Evolutionary conservation across 2,113 vertebrate genomes (phyloP).

Genomic region (Chunga burmeisteri): DNA sequence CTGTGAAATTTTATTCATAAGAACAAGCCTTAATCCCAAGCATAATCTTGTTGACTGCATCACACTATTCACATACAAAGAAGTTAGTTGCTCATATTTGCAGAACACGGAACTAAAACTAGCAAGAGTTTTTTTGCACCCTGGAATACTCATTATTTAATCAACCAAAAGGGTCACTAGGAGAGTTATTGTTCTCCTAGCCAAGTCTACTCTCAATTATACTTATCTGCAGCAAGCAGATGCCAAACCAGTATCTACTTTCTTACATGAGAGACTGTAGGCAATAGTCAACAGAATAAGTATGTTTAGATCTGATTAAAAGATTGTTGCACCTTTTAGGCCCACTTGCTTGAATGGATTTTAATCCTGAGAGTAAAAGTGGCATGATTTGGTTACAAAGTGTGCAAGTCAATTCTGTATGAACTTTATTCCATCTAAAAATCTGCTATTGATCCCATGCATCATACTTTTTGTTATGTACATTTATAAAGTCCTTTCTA

Average conservation of each 20-base stretch:
- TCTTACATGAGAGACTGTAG: background rate
- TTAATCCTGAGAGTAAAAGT: background rate
- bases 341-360: background rate
- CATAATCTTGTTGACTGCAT: background rate
- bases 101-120: background rate
- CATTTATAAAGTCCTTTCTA: constrained; percentile 10
- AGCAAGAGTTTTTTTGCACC: background rate
- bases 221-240: background rate
- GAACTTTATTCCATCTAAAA: background rate
- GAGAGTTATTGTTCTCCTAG: background rate
- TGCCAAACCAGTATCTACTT: background rate
- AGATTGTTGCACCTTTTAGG: background rate
- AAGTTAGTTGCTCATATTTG: background rate
- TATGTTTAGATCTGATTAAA: background rate
- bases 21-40: background rate
- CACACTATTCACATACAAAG: background rate
- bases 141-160: background rate
- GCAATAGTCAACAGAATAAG: background rate
- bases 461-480: background rate
- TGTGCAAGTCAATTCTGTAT: background rate
- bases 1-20: background rate
- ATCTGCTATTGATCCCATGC: background rate
- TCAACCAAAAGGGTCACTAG: background rate
- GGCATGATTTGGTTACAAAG: background rate
- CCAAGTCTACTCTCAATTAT: background rate